Percentiles rank a stretch among this genome's conserved stretches.
Conservation (phyloP, 2,888 invertebrate species). For the Tachina lurida region DNA sequence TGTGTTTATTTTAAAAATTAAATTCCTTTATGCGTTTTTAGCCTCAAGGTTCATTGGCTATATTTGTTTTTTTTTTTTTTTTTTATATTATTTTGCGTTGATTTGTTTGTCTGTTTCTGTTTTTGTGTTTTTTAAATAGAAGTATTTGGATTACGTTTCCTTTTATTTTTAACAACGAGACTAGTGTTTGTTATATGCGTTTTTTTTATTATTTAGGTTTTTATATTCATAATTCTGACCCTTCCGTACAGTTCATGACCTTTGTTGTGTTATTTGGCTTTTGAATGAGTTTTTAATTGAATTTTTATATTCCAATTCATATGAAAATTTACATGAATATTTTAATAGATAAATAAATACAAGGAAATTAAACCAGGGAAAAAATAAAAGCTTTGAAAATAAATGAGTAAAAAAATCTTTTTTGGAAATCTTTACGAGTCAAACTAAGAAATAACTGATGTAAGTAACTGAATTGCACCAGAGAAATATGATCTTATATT, state of each 20-base stretch:
- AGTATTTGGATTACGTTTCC: constrained; percentile 17
- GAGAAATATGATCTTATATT: too few species aligned
- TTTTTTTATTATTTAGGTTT: too few species aligned
- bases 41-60: constrained; percentile 69
- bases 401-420: too few species aligned
- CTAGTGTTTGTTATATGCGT: background rate
- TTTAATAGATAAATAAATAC: constrained; percentile 47
- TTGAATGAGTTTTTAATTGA: constrained; percentile 65
- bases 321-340: constrained; percentile 64
- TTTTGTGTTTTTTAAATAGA: constrained; percentile 18
- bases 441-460: too few species aligned
- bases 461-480: too few species aligned
- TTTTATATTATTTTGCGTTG: constrained; percentile 35
- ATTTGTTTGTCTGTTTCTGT: constrained; percentile 38
- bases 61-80: constrained; percentile 34
- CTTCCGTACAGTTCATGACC: constrained; percentile 49
- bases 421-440: too few species aligned
- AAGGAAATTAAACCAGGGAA: background rate
- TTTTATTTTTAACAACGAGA: constrained; percentile 15
- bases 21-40: constrained; percentile 65
- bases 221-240: constrained; percentile 27
- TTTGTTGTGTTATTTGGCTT: constrained; percentile 32
- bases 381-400: background rate
- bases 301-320: constrained; percentile 43
- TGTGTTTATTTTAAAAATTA: constrained; percentile 58